Conservation (phyloP, 2,888 invertebrate genomes). For the Bedellia somnulentella region DNA sequence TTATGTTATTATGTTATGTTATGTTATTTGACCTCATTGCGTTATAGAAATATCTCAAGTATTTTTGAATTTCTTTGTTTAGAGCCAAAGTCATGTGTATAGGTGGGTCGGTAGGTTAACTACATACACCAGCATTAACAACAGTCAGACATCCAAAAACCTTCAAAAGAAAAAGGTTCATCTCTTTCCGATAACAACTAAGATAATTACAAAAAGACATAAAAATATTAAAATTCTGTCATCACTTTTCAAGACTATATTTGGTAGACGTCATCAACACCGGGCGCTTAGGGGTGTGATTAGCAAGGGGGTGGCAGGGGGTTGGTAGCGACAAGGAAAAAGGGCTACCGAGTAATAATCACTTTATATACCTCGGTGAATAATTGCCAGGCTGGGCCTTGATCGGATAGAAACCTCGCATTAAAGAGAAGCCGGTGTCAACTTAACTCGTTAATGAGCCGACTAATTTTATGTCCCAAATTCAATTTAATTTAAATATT, state of each 20-base stretch:
- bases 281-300: slow-evolving; percentile 41
- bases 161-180: too few relatives aligned
- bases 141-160: too few relatives aligned
- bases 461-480: slow-evolving; percentile 34
- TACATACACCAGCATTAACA: too few relatives aligned
- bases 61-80: too few relatives aligned
- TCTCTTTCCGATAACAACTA: too few relatives aligned
- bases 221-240: slow-evolving; percentile 60
- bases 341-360: slow-evolving; percentile 56
- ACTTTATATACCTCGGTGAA: slow-evolving; percentile 57
- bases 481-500: too few relatives aligned
- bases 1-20: too few relatives aligned
- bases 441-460: slow-evolving; percentile 34
- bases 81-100: too few relatives aligned
- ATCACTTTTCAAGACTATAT: slow-evolving; percentile 44
- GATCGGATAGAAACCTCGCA: slow-evolving; percentile 48
- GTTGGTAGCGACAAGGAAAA: slow-evolving; percentile 45
- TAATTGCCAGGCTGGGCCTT: slow-evolving; percentile 45
- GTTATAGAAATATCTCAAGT: too few relatives aligned
- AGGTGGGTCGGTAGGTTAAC: too few relatives aligned
- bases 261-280: slow-evolving; percentile 51
- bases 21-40: too few relatives aligned
- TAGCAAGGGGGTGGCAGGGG: slow-evolving; percentile 25
- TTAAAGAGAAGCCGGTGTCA: slow-evolving; percentile 17
- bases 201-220: slow-evolving; percentile 48